Evolutionary conservation across 2,888 invertebrate genomes (phyloP).

Genomic region (Hololepta plana): DNA sequence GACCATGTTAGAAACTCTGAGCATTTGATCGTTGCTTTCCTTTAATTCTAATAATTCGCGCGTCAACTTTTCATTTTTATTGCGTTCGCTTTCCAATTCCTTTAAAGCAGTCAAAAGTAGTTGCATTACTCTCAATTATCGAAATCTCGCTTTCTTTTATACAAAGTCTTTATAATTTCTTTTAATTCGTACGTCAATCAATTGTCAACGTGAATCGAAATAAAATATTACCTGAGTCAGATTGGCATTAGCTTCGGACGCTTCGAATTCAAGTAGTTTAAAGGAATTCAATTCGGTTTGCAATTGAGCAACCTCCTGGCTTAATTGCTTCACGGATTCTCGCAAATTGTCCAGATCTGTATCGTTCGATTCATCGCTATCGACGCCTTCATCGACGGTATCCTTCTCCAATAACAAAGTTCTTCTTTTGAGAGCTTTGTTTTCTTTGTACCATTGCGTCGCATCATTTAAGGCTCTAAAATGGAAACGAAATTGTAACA

Average conservation of each 20-base stretch:
- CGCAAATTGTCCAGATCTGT: slow-evolving; percentile 50
- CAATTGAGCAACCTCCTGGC: slow-evolving; percentile 41
- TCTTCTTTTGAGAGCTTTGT: slow-evolving; percentile 48
- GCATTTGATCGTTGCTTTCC: slow-evolving; percentile 39
- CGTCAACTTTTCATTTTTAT: slow-evolving; percentile 30
- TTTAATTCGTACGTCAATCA: not conserved
- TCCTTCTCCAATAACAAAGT: slow-evolving; percentile 45
- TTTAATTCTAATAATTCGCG: slow-evolving; percentile 33
- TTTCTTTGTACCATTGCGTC: slow-evolving; percentile 59
- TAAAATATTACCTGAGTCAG: slow-evolving; percentile 37
- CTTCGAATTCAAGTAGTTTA: slow-evolving; percentile 50
- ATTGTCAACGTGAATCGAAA: slow-evolving; percentile 5
- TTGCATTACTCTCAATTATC: not conserved
- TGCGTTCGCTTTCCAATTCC: slow-evolving; percentile 35
- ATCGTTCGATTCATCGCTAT: slow-evolving; percentile 23
- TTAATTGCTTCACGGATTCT: slow-evolving; percentile 45
- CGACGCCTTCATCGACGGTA: slow-evolving; percentile 33
- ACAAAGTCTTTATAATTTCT: not conserved
- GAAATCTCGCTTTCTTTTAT: not conserved
- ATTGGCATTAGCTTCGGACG: slow-evolving; percentile 42
- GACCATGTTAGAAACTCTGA: slow-evolving; percentile 44
- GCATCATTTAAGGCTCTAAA: slow-evolving; percentile 49
- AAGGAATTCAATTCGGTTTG: slow-evolving; percentile 47
- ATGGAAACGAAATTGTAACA: slow-evolving; percentile 7
- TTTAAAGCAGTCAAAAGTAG: too few species aligned